These are phyloP conservation scores for Capricornis sumatraensis DNA, from an alignment of 2,113 vertebrate genomes.

Conservation along the genomic window DNA sequence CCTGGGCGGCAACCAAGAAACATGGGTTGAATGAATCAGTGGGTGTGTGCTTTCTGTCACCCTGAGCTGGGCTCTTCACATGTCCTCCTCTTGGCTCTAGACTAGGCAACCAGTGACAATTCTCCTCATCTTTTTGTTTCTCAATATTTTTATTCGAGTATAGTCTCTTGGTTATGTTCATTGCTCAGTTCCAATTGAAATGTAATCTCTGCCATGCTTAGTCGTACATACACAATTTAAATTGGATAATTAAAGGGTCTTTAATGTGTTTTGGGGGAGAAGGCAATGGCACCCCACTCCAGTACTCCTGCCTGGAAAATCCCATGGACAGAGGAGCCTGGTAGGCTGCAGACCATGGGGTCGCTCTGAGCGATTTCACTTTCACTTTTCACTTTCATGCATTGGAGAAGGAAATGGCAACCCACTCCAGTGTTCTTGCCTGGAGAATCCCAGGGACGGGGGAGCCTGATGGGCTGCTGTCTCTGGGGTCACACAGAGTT, in stretches of 20 bases:
- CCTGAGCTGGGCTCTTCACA: not conserved
- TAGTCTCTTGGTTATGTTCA: not conserved
- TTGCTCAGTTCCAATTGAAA: not conserved
- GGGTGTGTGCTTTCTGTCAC: not conserved
- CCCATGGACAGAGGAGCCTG: too few species aligned
- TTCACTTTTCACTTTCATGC: too few species aligned
- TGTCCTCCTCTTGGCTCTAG: fast-evolving
- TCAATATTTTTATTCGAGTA: not conserved
- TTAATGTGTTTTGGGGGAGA: not conserved
- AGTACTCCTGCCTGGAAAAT: too few species aligned
- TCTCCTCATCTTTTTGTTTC: not conserved
- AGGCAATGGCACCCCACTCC: too few species aligned
- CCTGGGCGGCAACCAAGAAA: not conserved
- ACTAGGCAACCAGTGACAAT: not conserved
- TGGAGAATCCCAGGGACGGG: too few species aligned
- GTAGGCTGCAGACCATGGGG: too few species aligned
- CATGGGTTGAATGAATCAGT: not conserved
- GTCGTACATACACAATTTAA: not conserved
- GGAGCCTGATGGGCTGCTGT: too few species aligned
- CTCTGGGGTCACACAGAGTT: too few species aligned
- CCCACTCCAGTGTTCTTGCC: too few species aligned
- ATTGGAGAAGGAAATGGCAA: too few species aligned
- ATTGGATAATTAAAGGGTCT: not conserved
- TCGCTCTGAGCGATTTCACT: too few species aligned
- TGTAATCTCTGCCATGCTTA: not conserved